Percentiles rank a stretch among this genome's conserved stretches.
These are phyloP conservation scores for Trinectes maculatus DNA, from an alignment of 2,113 vertebrate genomes.

Conservation along the genomic window DNA sequence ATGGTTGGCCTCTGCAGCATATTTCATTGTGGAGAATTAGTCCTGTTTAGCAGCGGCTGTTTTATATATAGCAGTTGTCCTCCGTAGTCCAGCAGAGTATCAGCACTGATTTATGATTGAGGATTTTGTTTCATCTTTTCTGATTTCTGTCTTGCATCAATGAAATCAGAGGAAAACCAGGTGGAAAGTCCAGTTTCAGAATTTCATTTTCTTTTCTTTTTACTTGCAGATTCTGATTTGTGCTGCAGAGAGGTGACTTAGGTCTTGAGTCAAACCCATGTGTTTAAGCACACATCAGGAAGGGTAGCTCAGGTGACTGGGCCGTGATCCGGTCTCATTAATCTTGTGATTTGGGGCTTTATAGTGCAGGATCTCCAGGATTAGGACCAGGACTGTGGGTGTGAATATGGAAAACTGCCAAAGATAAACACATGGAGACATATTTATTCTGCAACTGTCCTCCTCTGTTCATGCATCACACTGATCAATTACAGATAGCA, in stretches of 20 bases:
- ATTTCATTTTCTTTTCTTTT: slow-evolving; percentile 12
- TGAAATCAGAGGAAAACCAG: slow-evolving; percentile 27
- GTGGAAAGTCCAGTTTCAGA: slow-evolving; percentile 9
- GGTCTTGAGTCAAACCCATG: slow-evolving; percentile 59
- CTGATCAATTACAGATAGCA: slow-evolving; percentile 62
- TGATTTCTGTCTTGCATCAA: slow-evolving; percentile 20
- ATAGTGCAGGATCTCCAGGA: slow-evolving; percentile 44
- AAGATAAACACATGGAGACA: slow-evolving; percentile 49
- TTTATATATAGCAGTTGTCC: slow-evolving; percentile 69
- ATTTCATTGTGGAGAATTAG: slow-evolving; percentile 79
- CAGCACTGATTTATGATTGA: slow-evolving; percentile 52
- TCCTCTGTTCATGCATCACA: slow-evolving; percentile 27
- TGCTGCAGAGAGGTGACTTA: slow-evolving; percentile 15
- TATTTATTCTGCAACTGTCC: slow-evolving; percentile 65
- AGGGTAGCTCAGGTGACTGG: slow-evolving; percentile 33
- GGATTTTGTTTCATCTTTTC: slow-evolving; percentile 5
- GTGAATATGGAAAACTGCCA: slow-evolving; percentile 54
- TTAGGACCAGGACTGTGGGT: slow-evolving; percentile 38
- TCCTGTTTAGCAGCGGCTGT: slow-evolving; percentile 71
- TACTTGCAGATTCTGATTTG: slow-evolving; percentile 21
- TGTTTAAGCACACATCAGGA: slow-evolving; percentile 58
- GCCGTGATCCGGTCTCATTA: slow-evolving; percentile 70
- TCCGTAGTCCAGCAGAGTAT: slow-evolving; percentile 41
- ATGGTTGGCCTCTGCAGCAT: slow-evolving; percentile 64
- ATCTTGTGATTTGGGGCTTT: slow-evolving; percentile 57